phyloP scores from a whole-genome alignment of 2,888 invertebrate genomes.

The Cephus runcator region DNA sequence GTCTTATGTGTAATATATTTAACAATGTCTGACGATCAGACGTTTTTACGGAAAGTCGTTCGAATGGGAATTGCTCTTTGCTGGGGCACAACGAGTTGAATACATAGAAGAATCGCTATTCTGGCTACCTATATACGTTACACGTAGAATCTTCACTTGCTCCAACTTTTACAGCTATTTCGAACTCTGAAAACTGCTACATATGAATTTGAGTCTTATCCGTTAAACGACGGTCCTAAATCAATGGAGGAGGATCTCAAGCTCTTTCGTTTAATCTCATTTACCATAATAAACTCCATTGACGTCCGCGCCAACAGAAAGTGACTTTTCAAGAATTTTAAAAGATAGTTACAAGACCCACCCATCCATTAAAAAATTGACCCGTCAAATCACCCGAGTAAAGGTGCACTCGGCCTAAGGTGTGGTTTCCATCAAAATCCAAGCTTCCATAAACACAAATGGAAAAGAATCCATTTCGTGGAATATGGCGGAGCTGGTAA shows the following conservation, averaged over 20 bases:
- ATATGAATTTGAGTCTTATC: neutral
- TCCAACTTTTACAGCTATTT: constrained; percentile 37
- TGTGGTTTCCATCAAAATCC: neutral
- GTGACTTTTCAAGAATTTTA: too few relatives aligned
- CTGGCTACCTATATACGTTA: neutral
- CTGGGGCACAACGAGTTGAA: constrained; percentile 21
- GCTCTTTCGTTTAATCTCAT: neutral
- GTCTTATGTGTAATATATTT: constrained; percentile 43
- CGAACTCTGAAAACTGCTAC: constrained; percentile 1
- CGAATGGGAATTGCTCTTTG: constrained; percentile 60
- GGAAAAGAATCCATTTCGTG: neutral
- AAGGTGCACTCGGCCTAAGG: neutral
- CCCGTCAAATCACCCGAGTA: neutral
- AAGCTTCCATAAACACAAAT: neutral
- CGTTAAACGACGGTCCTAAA: neutral
- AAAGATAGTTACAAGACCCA: neutral
- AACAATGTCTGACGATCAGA: constrained; percentile 50
- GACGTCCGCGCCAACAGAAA: neutral
- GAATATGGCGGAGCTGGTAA: neutral
- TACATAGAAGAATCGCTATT: constrained; percentile 30
- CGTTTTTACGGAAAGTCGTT: constrained; percentile 60
- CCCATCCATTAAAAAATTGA: neutral
- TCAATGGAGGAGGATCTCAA: neutral
- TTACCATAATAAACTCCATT: neutral
- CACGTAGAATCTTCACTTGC: constrained; percentile 10